Conservation (phyloP, 2,888 invertebrate species). For the Hedya salicella region DNA sequence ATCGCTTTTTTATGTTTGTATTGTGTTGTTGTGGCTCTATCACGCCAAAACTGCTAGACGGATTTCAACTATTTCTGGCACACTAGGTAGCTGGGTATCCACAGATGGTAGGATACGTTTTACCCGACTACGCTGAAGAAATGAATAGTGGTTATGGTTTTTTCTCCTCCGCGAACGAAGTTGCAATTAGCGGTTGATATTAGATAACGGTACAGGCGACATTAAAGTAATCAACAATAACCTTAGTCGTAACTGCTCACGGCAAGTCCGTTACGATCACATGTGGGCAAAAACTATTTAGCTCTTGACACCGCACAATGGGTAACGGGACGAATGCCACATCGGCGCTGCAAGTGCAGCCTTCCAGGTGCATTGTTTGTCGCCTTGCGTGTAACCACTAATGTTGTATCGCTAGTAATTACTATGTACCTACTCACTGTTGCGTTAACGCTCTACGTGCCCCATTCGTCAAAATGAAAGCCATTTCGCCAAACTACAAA, state of each 20-base stretch:
- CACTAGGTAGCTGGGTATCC: no score
- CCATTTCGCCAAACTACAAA: conserved; percentile 54
- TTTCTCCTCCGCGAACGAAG: no score
- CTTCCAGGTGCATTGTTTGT: conserved; percentile 51
- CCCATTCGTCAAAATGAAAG: conserved; percentile 48
- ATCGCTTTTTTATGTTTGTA: no score
- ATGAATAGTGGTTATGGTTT: no score
- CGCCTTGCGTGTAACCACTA: conserved; percentile 44
- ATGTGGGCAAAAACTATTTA: conserved; percentile 49
- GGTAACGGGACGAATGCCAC: conserved; percentile 51
- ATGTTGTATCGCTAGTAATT: conserved; percentile 24
- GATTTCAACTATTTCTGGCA: no score
- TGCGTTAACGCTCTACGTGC: conserved; percentile 45
- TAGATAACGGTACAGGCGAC: not conserved
- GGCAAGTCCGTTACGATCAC: conserved; percentile 29
- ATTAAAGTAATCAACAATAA: conserved; percentile 24
- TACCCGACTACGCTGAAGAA: no score
- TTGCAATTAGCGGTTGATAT: not conserved
- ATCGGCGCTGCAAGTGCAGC: conserved; percentile 51
- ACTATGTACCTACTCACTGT: conserved; percentile 31
- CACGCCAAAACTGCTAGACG: no score
- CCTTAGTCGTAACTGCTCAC: conserved; percentile 30
- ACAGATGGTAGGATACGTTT: no score
- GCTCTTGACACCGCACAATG: conserved; percentile 48
- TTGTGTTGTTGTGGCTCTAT: no score